These are phyloP conservation scores for Platysteira castanea DNA, from an alignment of 2,113 vertebrate species.

Conservation along the genomic window DNA sequence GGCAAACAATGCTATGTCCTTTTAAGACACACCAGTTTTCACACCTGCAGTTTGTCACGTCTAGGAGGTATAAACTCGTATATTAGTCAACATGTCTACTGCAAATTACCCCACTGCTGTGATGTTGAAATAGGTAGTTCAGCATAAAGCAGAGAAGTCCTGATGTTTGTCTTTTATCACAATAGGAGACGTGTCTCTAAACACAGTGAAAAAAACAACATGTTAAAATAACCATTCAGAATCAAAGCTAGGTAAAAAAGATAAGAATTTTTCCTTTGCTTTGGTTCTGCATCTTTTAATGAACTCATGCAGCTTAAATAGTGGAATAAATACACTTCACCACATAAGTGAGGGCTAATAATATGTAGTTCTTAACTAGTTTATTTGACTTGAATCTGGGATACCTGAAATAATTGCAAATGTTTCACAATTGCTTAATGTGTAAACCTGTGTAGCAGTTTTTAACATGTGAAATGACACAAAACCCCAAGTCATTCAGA, in stretches of 20 bases:
- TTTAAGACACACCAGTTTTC: not conserved
- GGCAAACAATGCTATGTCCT: not conserved
- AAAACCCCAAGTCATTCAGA: not conserved
- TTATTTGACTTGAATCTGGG: not conserved
- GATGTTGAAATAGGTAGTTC: not conserved
- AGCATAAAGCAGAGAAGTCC: not conserved
- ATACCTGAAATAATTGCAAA: not conserved
- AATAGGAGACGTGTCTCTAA: not conserved
- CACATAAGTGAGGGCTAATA: not conserved
- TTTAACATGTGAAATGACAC: not conserved
- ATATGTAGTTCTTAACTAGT: not conserved
- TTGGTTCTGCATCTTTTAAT: not conserved
- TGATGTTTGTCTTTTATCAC: not conserved
- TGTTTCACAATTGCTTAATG: not conserved
- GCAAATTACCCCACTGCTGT: not conserved
- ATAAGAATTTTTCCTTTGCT: not conserved
- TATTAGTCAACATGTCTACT: not conserved
- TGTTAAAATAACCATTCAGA: not conserved
- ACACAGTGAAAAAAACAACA: not conserved
- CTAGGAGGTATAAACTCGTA: not conserved
- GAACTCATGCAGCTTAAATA: not conserved
- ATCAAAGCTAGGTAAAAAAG: not conserved
- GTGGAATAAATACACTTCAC: not conserved
- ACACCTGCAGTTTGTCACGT: slow-evolving; percentile 8
- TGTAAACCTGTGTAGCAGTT: not conserved